Base-by-base conservation (phyloP, 2,113 vertebrate species). In the Phylloscopus trochilus region DNA sequence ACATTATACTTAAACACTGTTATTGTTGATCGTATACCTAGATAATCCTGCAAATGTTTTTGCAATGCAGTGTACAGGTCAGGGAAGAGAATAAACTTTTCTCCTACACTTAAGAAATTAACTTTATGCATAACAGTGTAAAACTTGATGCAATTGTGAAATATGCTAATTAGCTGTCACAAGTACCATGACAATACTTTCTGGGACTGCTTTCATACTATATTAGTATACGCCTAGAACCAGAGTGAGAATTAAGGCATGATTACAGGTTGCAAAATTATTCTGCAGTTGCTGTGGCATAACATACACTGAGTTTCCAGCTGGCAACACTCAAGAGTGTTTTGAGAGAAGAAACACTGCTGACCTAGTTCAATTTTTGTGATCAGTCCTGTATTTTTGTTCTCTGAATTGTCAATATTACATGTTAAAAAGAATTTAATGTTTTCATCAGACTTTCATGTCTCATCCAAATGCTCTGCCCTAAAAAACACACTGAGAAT, bases 361-460 rank as follows among this genome's bases (percentile, higher is more conserved):
- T 95, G 78, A 93, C 87, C 79, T 78, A 83, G 39, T 90, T 74
- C 44, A 53, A 7, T 74, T 94, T 79, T 56, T 95, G 51, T 87
- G 68, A 63, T 88, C 51, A 21, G 64, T 83, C n/a, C 47, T 79
- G 35, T 77, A 56, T 47, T 93, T 81, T 56, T 77, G 3, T 64
- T 92, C 60, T 74, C 59, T 46, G 31, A 70, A 85, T 13, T 90
- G 72, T 44, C 23, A 55, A 47, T 16, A 31, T 62, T 58, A 58
- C 30, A 5, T 68, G 10, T 74, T 87, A 52, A 84, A 87, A 87
- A 77, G 16, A 18, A 51, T 20, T 41, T 27, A 52, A 15, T 70
- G 24, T 91, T 90, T 89, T 84, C 37, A 81, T 83, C 26, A 70
- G 17, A 31, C 9, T 64, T 79, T 52, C 60, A 89, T 47, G 35